Evolutionary conservation across 2,888 invertebrate species (phyloP).

Genomic region (Drosophila nigritarsus): DNA sequence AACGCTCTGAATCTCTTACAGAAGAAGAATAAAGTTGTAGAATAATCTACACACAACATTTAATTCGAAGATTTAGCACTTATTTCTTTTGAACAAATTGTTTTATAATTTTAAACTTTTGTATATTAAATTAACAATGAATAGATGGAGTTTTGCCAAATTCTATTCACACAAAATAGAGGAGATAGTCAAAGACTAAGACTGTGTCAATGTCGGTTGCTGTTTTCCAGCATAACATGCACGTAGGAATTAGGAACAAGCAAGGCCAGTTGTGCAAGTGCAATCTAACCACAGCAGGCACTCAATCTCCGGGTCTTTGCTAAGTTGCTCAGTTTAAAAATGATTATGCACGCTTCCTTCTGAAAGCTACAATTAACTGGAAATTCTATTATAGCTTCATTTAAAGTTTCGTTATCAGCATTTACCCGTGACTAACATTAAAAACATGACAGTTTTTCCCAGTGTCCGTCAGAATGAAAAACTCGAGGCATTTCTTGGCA

Average conservation of each 20-base stretch:
- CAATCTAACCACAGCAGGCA: not conserved
- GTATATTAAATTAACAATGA: not conserved
- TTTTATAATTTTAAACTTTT: not conserved
- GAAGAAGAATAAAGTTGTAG: not conserved
- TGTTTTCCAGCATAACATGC: not conserved
- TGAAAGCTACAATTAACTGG: slow-evolving; percentile 37
- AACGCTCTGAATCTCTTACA: not conserved
- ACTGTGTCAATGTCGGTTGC: not conserved
- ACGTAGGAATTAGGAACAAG: not conserved
- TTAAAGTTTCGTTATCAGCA: slow-evolving; percentile 36
- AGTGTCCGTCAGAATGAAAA: slow-evolving; percentile 29
- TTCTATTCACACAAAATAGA: not conserved
- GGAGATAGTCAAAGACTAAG: not conserved
- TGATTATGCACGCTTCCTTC: slow-evolving; percentile 34
- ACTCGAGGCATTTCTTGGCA: slow-evolving; percentile 59
- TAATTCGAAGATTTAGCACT: not conserved
- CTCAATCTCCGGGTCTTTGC: slow-evolving; percentile 1
- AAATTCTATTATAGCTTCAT: slow-evolving; percentile 47
- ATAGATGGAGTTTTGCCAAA: not conserved
- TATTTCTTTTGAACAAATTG: not conserved
- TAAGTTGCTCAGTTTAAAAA: slow-evolving; percentile 23
- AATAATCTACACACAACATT: no score
- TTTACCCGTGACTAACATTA: slow-evolving; percentile 51
- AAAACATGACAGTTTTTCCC: slow-evolving; percentile 79
- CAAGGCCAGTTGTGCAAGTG: not conserved